These are phyloP conservation scores for Catocala fraxini DNA, from an alignment of 2,888 invertebrate species.

Conservation along the genomic window DNA sequence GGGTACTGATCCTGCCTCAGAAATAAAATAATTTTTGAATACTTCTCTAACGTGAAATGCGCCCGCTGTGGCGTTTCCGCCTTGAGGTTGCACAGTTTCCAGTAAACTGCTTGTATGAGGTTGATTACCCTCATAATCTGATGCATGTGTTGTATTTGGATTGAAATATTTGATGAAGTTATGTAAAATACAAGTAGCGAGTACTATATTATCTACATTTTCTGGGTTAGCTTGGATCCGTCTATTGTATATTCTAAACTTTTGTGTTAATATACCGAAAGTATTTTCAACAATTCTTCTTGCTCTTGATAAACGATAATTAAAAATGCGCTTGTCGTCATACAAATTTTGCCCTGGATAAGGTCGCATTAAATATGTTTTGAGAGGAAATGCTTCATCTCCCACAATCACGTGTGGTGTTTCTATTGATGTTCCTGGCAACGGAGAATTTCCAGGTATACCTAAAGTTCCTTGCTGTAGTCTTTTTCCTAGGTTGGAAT, in stretches of 20 bases:
- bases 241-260: no score
- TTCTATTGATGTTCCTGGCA: background rate
- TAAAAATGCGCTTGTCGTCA: constrained; percentile 1
- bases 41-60: no score
- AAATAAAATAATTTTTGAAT: no score
- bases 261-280: no score
- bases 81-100: no score
- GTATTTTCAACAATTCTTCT: no score
- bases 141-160: constrained; percentile 19
- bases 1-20: no score
- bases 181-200: constrained; percentile 23
- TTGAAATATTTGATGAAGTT: constrained; percentile 24
- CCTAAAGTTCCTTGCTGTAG: background rate
- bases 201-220: constrained; percentile 3
- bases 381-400: constrained; percentile 10
- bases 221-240: no score
- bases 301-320: constrained; percentile 12
- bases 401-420: no score
- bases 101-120: no score
- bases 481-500: constrained; percentile 10
- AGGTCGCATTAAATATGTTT: constrained; percentile 20
- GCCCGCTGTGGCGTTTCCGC: no score
- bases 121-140: no score
- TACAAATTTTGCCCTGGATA: background rate
- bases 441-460: background rate